Base-by-base conservation (phyloP, 2,113 vertebrate genomes). In the Hyaena hyaena region DNA sequence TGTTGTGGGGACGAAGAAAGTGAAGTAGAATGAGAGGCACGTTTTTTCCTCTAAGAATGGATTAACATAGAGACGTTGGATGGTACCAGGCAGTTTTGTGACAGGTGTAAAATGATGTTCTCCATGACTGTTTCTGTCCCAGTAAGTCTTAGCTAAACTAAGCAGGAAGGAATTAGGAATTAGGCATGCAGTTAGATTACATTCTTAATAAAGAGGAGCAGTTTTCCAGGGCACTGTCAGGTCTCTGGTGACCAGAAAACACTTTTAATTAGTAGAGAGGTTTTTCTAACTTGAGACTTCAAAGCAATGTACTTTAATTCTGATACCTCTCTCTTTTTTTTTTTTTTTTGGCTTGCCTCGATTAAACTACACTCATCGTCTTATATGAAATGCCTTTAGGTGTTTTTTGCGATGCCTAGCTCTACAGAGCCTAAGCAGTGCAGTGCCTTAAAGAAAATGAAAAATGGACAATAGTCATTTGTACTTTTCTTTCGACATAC, bases 331-430 rank as follows among this genome's bases (percentile, higher is more conserved):
- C 39, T 39, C n/a, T n/a, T n/a, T 39, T 93, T 50, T 73, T 80
- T 68, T 23, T 92, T 69, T 66, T 53, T 77, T 82, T 76, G 12
- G 26, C 24, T 85, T 80, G 43, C 65, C n/a, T 88, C 66, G 71
- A 1, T 63, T 84, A 66, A 68, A 43, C 91, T 43, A 68, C 87
- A 4, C 26, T 77, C 74, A 45, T 73, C 65, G 9, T 94, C 88
- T 90, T 97, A 66, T 48, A 16, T 69, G 91, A 92, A 93, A 85
- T 95, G 35, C 28, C 9, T 26, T 66, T 43, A n/a, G n/a, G 17
- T 89, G 3, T 61, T 71, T 69, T 89, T 50, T 86, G 55, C n/a
- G 48, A 45, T 73, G 19, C n/a, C 69, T 19, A 28, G 2, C 71
- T 97, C 45, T 66, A 26, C 45, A 68, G 10, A 45, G 19, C n/a